Evolutionary conservation across 1,140 invertebrate species (phyloP).

Genomic region (Apis cerana): DNA sequence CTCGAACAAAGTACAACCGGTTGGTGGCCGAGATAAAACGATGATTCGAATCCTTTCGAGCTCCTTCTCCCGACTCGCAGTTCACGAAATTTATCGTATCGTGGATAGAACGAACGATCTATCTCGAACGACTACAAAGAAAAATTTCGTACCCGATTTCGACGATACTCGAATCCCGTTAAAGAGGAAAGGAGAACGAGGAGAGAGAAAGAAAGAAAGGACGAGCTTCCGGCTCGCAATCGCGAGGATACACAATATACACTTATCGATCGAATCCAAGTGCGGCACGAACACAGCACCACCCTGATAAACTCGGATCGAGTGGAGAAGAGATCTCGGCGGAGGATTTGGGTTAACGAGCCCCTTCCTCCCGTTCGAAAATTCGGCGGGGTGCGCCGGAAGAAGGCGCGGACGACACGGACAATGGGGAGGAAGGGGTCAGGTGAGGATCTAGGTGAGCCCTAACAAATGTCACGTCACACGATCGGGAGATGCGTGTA

Average conservation of each 20-base stretch:
- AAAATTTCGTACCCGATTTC: too few relatives aligned
- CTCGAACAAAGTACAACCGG: slow-evolving; percentile 2
- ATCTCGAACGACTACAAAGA: too few relatives aligned
- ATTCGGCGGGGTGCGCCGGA: slow-evolving; percentile 23
- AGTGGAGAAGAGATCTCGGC: background rate
- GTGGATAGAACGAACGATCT: too few relatives aligned
- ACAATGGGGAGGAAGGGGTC: background rate
- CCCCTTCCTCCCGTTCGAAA: background rate
- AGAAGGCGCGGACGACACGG: background rate
- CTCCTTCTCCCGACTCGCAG: background rate
- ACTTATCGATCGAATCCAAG: too few relatives aligned
- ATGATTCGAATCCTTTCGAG: background rate
- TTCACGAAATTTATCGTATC: slow-evolving; percentile 8
- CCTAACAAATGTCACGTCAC: slow-evolving; percentile 59
- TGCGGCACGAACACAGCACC: too few relatives aligned
- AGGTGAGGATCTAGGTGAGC: slow-evolving; percentile 51
- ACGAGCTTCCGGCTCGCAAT: too few relatives aligned
- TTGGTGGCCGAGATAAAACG: slow-evolving; percentile 6
- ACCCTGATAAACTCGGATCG: too few relatives aligned
- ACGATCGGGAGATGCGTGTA: slow-evolving; percentile 1
- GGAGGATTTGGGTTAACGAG: background rate
- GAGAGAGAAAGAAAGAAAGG: too few relatives aligned
- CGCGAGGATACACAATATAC: too few relatives aligned
- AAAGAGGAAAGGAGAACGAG: too few relatives aligned
- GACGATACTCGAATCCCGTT: too few relatives aligned